A percentile compares a stretch with the other conserved stretches of the same genome.
phyloP scores from a whole-genome alignment of 2,888 invertebrate genomes.

The Steromphala cineraria region DNA sequence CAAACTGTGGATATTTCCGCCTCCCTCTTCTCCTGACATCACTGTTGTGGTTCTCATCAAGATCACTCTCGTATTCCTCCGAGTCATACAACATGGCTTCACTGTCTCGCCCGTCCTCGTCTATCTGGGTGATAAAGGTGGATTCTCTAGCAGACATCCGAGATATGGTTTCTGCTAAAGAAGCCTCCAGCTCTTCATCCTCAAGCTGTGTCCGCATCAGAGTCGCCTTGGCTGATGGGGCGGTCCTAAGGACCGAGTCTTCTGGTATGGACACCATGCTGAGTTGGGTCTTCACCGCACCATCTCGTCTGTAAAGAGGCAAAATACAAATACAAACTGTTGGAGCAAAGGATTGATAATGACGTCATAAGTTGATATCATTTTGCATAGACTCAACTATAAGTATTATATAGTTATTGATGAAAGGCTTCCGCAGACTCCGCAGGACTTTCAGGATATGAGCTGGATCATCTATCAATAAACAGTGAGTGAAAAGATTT shows the following conservation, averaged over 20 bases:
- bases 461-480: no score
- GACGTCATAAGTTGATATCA: no score
- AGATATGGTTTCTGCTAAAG: not conserved
- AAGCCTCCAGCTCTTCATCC: not conserved
- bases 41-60: not conserved
- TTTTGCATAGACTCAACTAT: no score
- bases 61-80: not conserved
- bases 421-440: no score
- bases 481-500: no score
- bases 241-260: not conserved
- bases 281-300: not conserved
- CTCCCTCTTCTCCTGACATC: not conserved
- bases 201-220: not conserved
- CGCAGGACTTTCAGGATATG: no score
- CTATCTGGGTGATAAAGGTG: constrained; percentile 1
- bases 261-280: not conserved
- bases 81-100: not conserved
- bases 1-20: not conserved
- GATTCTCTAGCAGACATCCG: constrained; percentile 1
- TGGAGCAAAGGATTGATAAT: not conserved
- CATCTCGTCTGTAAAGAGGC: not conserved
- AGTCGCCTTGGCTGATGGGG: not conserved
- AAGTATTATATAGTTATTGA: no score
- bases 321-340: not conserved
- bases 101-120: not conserved